Evolutionary conservation across 2,797 vertebrate species (phyloP).

Genomic region (Enteromius mattozi): DNA sequence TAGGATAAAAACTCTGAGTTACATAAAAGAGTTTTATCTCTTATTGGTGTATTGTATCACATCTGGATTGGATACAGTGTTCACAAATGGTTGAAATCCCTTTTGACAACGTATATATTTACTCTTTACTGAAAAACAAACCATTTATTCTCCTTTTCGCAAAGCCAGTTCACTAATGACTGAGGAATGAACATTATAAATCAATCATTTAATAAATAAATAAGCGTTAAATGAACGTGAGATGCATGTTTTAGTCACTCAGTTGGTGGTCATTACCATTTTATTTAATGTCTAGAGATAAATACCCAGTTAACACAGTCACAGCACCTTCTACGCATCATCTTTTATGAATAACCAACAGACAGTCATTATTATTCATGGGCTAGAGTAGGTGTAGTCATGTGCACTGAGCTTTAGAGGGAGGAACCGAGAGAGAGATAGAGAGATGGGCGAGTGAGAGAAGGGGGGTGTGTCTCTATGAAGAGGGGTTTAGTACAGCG

Average conservation of each 20-base stretch:
- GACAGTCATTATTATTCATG: slow-evolving; percentile 86
- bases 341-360: slow-evolving; percentile 88
- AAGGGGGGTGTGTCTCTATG: slow-evolving; percentile 55
- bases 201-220: not conserved
- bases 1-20: not conserved
- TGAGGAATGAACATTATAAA: slow-evolving; percentile 13
- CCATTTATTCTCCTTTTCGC: not conserved
- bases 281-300: slow-evolving; percentile 29
- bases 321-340: slow-evolving; percentile 46
- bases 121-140: not conserved
- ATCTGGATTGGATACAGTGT: not conserved
- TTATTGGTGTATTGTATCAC: slow-evolving; percentile 8
- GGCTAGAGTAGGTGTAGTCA: slow-evolving; percentile 87
- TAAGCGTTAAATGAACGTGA: not conserved
- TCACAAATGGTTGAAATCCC: not conserved
- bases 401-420: slow-evolving; percentile 81
- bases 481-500: slow-evolving; percentile 48
- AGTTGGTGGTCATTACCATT: slow-evolving; percentile 16
- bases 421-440: slow-evolving; percentile 35
- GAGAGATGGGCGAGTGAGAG: slow-evolving; percentile 48
- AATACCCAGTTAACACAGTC: slow-evolving; percentile 41
- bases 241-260: not conserved
- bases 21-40: not conserved
- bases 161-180: not conserved
- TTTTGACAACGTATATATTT: not conserved